Base-by-base conservation (phyloP, 2,797 vertebrate genomes). In the Salarias fasciatus region DNA sequence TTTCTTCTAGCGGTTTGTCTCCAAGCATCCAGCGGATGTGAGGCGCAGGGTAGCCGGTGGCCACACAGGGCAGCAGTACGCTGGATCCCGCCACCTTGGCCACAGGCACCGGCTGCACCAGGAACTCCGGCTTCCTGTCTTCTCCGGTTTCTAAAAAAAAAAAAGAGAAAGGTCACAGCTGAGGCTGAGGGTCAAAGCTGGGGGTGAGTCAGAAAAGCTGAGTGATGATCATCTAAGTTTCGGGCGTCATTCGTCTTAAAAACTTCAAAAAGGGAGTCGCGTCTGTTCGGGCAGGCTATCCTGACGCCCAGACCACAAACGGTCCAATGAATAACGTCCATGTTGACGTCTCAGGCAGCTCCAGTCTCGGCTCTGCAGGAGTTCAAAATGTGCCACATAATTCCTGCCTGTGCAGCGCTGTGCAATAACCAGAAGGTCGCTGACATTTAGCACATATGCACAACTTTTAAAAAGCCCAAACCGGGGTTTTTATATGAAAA, bases 21-120 rank as follows among this genome's bases (percentile, higher is more conserved):
- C 93, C 94, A 44, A 91, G 80, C 74, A 86, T 93, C 97, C 97
- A 99, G 4, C 83, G 86, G 45, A 96, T 12, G 1, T 61, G 63
- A 0, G 95, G 94, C 0, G 64, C 6, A 3, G 96, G 96, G 82
- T 83, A 91, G 2, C 93, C 95, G 0, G 74, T 44, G 0, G 91
- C 92, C 8, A 94, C 89, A 7, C 97, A 99, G 0, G 96, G 93
- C 36, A 99, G 85, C 60, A 98, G 53, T 0, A 88, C 91, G 0
- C 63, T 92, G 71, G 93, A 88, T 4, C 95, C 96, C 8, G 78
- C 41, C 11, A 89, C 83, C 83, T 84, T 94, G 2, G 77, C 92
- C 6, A 93, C 80, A 0, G 94, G 50, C 6, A 49, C 81, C 0
- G 96, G 95, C 45, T 93, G 90, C 55, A 85, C 87, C 83, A 95